phyloP scores from a whole-genome alignment of 2,888 invertebrate species.

The Buathra laborator region DNA sequence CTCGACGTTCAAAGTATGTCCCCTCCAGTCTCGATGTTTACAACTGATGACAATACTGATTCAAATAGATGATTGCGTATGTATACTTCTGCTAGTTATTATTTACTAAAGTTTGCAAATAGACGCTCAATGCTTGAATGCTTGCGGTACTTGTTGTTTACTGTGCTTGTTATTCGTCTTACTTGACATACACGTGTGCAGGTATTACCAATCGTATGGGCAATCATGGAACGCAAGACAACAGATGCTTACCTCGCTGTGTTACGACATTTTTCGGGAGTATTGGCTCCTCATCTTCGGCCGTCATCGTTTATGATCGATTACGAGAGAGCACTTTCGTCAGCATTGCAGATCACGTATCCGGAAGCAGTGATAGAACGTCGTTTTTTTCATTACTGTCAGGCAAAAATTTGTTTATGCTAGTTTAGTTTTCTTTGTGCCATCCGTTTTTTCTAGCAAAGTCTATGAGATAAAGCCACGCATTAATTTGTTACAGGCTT shows the following conservation, averaged over 20 bases:
- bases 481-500: too few relatives aligned
- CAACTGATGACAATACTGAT: constrained; percentile 33
- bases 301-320: neutral
- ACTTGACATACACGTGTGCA: neutral
- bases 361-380: neutral
- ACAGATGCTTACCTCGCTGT: neutral
- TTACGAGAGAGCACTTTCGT: neutral
- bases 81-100: neutral
- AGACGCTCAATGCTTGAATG: too few relatives aligned
- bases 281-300: constrained; percentile 9
- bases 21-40: neutral
- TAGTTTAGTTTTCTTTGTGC: too few relatives aligned
- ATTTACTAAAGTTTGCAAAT: too few relatives aligned
- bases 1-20: constrained; percentile 26
- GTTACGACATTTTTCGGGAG: neutral
- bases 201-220: constrained; percentile 37
- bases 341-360: neutral
- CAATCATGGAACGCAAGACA: constrained; percentile 28
- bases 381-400: constrained; percentile 13
- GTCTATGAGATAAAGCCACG: too few relatives aligned
- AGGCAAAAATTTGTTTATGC: constrained; percentile 27
- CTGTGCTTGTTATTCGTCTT: too few relatives aligned
- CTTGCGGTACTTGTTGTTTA: too few relatives aligned
- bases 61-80: constrained; percentile 18
- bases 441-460: too few relatives aligned